These are phyloP conservation scores for Drosophila cardini DNA, from an alignment of 1,140 invertebrate genomes.

Conservation along the genomic window DNA sequence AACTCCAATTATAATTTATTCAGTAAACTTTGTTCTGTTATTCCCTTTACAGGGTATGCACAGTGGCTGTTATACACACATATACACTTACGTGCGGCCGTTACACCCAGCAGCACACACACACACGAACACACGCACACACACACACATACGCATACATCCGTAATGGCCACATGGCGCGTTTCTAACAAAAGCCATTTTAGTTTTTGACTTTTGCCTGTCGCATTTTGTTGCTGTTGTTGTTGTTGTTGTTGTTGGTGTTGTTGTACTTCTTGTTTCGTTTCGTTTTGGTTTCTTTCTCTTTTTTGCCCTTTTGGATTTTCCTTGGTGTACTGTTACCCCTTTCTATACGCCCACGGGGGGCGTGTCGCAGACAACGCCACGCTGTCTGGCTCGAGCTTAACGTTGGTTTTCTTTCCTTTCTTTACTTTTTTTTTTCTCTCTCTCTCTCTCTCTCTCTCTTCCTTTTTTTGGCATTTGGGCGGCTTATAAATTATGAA, in stretches of 20 bases:
- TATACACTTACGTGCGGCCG: conserved; percentile 43
- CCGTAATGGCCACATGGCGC: conserved; percentile 74
- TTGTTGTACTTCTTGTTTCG: not conserved
- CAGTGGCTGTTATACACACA: conserved; percentile 28
- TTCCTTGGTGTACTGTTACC: conserved; percentile 52
- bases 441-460: no score
- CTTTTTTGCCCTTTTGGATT: conserved; percentile 25
- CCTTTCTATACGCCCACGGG: conserved; percentile 50
- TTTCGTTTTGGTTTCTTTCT: not conserved
- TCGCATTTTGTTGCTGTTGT: conserved; percentile 13
- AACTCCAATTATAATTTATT: no score
- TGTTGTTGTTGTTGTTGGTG: not conserved
- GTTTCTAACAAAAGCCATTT: conserved; percentile 75
- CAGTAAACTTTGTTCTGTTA: not conserved
- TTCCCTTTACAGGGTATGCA: conserved; percentile 32
- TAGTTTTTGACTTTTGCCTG: conserved; percentile 67
- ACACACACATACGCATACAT: conserved; percentile 40
- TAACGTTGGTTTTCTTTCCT: conserved; percentile 4
- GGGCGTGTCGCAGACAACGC: conserved; percentile 66
- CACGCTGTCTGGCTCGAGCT: conserved; percentile 67
- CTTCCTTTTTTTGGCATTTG: conserved; percentile 55
- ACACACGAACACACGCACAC: conserved; percentile 28
- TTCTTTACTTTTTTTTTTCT: not conserved
- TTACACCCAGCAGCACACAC: conserved; percentile 34
- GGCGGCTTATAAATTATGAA: conserved; percentile 76